Evolutionary conservation across 2,113 vertebrate species (phyloP).

Genomic region (Pangasianodon gigas): DNA sequence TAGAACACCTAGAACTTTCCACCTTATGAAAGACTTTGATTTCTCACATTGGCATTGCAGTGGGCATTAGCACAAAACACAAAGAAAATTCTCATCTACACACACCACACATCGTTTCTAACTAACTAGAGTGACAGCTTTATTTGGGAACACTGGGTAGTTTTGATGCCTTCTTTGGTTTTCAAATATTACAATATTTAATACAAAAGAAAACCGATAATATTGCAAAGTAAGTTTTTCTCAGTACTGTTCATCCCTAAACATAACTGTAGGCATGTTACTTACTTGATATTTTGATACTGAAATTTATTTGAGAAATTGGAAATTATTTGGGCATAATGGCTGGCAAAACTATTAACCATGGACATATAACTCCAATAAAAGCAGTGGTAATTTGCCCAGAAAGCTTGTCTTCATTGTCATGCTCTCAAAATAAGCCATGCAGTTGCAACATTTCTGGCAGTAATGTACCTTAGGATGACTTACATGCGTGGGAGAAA

Average conservation of each 20-base stretch:
- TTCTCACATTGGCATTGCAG: neutral
- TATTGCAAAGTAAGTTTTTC: neutral
- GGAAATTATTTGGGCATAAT: neutral
- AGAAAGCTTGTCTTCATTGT: conserved; percentile 51
- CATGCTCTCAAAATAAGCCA: conserved; percentile 61
- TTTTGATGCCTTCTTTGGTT: neutral
- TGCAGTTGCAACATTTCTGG: conserved; percentile 41
- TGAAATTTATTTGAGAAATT: neutral
- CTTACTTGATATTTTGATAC: neutral
- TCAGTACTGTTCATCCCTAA: neutral
- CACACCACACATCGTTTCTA: neutral
- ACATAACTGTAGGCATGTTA: neutral
- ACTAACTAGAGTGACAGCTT: neutral
- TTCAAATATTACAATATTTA: neutral
- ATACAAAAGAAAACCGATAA: neutral
- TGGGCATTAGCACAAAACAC: neutral
- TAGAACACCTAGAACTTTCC: neutral
- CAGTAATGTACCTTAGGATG: conserved; percentile 48
- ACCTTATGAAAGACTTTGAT: neutral
- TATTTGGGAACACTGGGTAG: neutral
- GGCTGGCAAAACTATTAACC: neutral
- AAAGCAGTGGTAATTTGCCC: neutral
- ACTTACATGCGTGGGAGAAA: conserved; percentile 38
- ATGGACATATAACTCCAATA: neutral
- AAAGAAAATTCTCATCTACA: neutral